Evolutionary conservation across 2,113 vertebrate genomes (phyloP).

Genomic region (Otolemur garnettii): DNA sequence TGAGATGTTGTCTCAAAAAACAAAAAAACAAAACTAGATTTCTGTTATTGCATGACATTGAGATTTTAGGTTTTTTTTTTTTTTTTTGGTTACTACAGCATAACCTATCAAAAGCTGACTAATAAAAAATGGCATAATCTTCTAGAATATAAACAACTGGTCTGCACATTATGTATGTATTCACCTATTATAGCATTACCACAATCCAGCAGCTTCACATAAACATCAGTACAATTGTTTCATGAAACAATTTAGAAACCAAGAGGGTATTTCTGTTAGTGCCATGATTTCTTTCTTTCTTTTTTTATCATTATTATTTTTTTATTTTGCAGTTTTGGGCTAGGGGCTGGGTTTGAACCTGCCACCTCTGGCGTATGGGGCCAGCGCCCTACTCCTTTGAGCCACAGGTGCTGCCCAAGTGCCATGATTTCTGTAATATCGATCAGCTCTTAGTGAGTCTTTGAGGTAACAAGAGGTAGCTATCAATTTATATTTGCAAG

Average conservation of each 20-base stretch:
- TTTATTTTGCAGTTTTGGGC: no score
- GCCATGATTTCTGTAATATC: neutral
- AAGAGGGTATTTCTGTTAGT: neutral
- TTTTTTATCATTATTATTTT: no score
- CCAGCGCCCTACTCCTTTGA: no score
- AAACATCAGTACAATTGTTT: neutral
- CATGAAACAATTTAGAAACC: neutral
- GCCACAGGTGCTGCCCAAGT: no score
- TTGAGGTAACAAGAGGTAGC: neutral
- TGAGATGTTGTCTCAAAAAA: no score
- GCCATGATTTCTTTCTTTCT: neutral
- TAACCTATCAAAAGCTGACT: neutral
- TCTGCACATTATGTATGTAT: neutral
- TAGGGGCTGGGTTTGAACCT: no score
- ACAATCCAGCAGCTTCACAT: neutral
- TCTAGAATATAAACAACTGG: neutral
- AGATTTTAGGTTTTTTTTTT: no score
- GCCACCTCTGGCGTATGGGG: no score
- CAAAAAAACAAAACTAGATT: no score
- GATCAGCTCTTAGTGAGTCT: slow-evolving; percentile 26
- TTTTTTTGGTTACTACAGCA: neutral
- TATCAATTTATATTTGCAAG: neutral
- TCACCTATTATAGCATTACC: neutral
- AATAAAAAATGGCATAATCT: neutral
- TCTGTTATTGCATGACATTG: no score